A percentile compares a stretch with the other conserved stretches of the same genome.
Conservation (phyloP, 1,140 invertebrate species). For the Theocolax elegans region DNA sequence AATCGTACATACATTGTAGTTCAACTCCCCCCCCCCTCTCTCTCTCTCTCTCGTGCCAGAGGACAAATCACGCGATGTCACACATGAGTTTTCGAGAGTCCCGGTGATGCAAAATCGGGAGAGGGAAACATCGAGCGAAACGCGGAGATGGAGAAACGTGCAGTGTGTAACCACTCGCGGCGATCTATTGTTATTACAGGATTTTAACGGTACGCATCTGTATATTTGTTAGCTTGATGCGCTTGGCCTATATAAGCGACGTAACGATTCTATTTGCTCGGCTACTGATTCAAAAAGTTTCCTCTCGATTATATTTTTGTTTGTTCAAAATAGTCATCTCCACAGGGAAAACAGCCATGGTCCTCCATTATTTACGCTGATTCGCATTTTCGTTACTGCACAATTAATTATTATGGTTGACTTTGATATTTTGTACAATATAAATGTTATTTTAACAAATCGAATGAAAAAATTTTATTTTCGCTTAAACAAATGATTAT, state of each 20-base stretch:
- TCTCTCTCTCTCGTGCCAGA: background rate
- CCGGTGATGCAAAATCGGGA: too few species aligned
- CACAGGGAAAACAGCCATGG: too few species aligned
- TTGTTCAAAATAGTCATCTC: too few species aligned
- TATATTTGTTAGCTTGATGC: background rate
- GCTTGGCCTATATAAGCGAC: background rate
- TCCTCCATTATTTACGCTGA: too few species aligned
- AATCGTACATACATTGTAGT: background rate
- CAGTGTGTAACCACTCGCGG: background rate
- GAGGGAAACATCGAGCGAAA: background rate
- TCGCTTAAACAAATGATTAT: too few species aligned
- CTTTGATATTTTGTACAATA: too few species aligned
- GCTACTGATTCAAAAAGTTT: background rate
- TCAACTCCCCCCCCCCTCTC: too few species aligned
- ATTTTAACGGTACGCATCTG: background rate
- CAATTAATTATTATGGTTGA: too few species aligned
- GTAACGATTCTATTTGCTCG: background rate
- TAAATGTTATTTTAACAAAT: too few species aligned
- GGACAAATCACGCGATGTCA: slow-evolving; percentile 26
- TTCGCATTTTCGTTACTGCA: too few species aligned
- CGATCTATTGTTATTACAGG: slow-evolving; percentile 18
- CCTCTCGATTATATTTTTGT: background rate
- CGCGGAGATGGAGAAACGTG: background rate
- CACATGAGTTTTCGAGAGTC: background rate
- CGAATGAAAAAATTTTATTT: too few species aligned